Evolutionary conservation across 2,888 invertebrate species (phyloP), one percentile per base, ranked within the genome.

Genomic region (Galerucella nymphaeae): DNA sequence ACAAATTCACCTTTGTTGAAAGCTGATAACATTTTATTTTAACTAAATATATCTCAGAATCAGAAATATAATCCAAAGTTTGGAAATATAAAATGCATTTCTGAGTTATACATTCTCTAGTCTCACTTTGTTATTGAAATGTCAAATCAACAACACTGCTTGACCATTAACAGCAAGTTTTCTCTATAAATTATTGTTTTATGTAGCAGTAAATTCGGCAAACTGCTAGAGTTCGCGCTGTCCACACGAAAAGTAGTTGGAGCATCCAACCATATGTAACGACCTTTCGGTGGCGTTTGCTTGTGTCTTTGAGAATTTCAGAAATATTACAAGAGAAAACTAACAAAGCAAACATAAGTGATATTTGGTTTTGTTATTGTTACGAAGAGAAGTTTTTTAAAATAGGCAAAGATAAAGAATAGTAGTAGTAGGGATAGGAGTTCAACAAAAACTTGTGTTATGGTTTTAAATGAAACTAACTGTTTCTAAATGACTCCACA

Each of bases 131-230:
- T 45, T 45, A 45, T 45, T 45, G 13, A 45, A 45, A 45, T 45
- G 42, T 45, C 13, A 45, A 45, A 4, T 45, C 42, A 14, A 45
- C 42, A 45, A 45, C 42, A 45, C 42, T 45, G 42, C 42, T 45
- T 45, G 42, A 45, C 13, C 42, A 2, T 45, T 11, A 13, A 45
- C 13, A 45, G 42, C 42, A 45, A 45, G 42, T 14, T 45, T 13
- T 45, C 42, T 13, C 42, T 45, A 45, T 45, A 14, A 45, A 13
- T 45, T 45, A 3, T 13, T 45, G 84, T 84, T 84, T 83, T 83
- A 83, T 83, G 83, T 82, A 77, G 83, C 83, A 81, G 84, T 84
- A 84, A 84, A 84, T 84, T 80, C 81, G 78, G 82, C 80, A 82
- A 84, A 83, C 83, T 83, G 83, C 83, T 82, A 80, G 82, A 80